Conservation (phyloP, 30 jellyfish, hydroid and myxozoan species). For the Pelagia noctiluca region DNA sequence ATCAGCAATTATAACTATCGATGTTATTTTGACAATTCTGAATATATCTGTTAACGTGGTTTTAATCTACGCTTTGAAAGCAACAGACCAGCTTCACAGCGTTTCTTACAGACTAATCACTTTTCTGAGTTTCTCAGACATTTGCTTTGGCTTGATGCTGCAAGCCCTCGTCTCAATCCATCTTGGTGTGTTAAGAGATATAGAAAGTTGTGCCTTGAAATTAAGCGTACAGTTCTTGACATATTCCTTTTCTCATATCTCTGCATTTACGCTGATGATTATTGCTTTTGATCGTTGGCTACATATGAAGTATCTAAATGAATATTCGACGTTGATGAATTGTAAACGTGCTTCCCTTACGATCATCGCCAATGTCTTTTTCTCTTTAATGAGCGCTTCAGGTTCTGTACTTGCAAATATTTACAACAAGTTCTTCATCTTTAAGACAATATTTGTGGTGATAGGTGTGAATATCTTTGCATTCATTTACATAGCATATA, state of each 20-base stretch:
- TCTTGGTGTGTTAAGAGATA: slow-evolving; percentile 27
- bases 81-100: slow-evolving; percentile 42
- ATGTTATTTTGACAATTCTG: slow-evolving; percentile 17
- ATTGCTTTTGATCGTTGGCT: slow-evolving; percentile 52
- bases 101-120: slow-evolving; percentile 24
- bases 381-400: slow-evolving; percentile 30
- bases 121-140: slow-evolving; percentile 45
- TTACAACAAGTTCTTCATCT: slow-evolving; percentile 34
- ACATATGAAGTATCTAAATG: slow-evolving; percentile 61
- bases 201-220: slow-evolving; percentile 27
- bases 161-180: slow-evolving; percentile 45
- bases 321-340: slow-evolving; percentile 38
- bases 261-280: slow-evolving; percentile 47
- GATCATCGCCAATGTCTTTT: not conserved
- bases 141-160: slow-evolving; percentile 38
- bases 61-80: slow-evolving; percentile 14
- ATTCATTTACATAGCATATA: slow-evolving; percentile 41
- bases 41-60: slow-evolving; percentile 23
- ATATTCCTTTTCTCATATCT: slow-evolving; percentile 41
- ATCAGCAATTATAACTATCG: no score
- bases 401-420: slow-evolving; percentile 40
- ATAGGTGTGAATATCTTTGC: slow-evolving; percentile 29
- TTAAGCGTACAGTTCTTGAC: slow-evolving; percentile 46
- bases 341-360: slow-evolving; percentile 16
- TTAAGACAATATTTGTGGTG: slow-evolving; percentile 35